These are phyloP conservation scores for Percopsis omiscomaycus DNA, from an alignment of 2,797 vertebrate species.

Conservation along the genomic window DNA sequence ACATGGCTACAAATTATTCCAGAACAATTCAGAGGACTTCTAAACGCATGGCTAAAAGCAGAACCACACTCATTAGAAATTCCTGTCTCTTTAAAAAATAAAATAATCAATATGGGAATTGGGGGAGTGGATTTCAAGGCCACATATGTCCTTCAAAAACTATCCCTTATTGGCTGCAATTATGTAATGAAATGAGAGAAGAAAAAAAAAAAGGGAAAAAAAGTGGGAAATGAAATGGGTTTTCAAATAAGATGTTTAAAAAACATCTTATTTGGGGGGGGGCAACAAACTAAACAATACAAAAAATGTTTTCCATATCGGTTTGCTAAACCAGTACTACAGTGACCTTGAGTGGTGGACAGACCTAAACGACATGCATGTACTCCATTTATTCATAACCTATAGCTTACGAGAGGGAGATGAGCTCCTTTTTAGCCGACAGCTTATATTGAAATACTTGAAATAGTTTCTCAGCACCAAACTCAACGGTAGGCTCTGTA, in stretches of 20 bases:
- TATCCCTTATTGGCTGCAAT: conserved; percentile 2
- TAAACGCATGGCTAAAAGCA: not conserved
- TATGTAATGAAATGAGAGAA: conserved; percentile 10
- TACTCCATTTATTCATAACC: conserved; percentile 16
- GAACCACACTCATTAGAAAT: not conserved
- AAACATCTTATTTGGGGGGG: too few relatives aligned
- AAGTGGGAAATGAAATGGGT: not conserved
- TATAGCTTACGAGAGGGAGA: conserved; percentile 24
- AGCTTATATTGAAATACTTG: conserved; percentile 16
- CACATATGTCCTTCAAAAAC: conserved; percentile 16
- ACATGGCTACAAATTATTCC: not conserved
- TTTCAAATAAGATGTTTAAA: too few relatives aligned
- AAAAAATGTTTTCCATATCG: not conserved
- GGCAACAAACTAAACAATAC: too few relatives aligned
- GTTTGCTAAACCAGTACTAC: too few relatives aligned
- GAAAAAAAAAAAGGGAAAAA: conserved; percentile 15
- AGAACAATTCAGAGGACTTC: conserved; percentile 1
- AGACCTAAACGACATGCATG: conserved; percentile 44
- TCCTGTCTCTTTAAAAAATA: too few relatives aligned
- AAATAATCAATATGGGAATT: too few relatives aligned
- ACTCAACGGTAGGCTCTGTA: conserved; percentile 10
- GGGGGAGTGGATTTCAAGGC: conserved; percentile 24
- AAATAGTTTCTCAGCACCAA: conserved; percentile 17
- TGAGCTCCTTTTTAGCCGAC: conserved; percentile 15
- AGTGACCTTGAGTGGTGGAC: conserved; percentile 12